phyloP scores from a whole-genome alignment of 1,140 invertebrate genomes.

The Charaxes varanes region DNA sequence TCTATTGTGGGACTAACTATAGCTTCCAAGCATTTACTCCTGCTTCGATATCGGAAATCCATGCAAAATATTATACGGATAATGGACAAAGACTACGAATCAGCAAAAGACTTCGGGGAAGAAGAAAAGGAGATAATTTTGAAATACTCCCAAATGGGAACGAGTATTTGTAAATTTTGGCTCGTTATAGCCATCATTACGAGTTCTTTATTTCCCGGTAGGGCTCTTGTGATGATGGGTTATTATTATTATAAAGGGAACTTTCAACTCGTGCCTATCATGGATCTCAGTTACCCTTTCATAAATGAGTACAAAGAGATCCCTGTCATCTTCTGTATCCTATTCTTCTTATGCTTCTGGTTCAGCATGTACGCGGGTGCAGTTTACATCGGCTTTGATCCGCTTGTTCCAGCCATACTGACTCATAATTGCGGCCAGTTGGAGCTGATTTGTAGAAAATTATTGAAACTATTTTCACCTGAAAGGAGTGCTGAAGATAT shows the following conservation, averaged over 20 bases:
- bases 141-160: constrained; percentile 24
- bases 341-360: constrained; percentile 21
- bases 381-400: constrained; percentile 28
- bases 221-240: constrained; percentile 19
- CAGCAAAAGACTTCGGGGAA: constrained; percentile 1
- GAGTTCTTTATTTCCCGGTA: constrained; percentile 24
- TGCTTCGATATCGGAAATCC: constrained; percentile 9
- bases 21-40: constrained; percentile 24
- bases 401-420: constrained; percentile 35
- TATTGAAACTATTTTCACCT: constrained; percentile 19
- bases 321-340: constrained; percentile 2
- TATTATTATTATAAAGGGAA: constrained; percentile 25
- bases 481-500: constrained; percentile 3
- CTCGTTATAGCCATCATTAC: constrained; percentile 7
- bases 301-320: constrained; percentile 28
- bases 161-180: constrained; percentile 26
- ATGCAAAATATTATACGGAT: constrained; percentile 22
- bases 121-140: constrained; percentile 26
- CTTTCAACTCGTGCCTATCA: constrained; percentile 27
- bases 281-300: constrained; percentile 33
- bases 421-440: constrained; percentile 34
- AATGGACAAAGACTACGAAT: constrained; percentile 26
- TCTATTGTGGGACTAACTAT: constrained; percentile 32
- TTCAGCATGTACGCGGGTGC: constrained; percentile 23
- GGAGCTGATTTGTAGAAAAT: constrained; percentile 21